Conservation (phyloP, 1,140 invertebrate genomes). For the Diorhabda sublineata region DNA sequence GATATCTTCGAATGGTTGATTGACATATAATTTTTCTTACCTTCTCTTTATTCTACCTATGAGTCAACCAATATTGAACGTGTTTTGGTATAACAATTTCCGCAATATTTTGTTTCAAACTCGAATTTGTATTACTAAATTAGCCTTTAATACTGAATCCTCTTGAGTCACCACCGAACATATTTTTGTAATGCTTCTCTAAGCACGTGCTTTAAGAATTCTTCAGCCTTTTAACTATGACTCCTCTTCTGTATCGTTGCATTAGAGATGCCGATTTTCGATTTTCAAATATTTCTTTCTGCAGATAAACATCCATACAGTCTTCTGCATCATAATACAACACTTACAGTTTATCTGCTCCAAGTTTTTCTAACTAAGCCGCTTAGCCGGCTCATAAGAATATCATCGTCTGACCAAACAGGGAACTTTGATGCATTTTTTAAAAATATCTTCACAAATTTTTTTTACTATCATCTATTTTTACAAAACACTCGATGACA, state of each 20-base stretch:
- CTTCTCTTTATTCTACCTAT: too few species aligned
- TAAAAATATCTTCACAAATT: slow-evolving; percentile 78
- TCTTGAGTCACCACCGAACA: slow-evolving; percentile 47
- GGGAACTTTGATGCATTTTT: slow-evolving; percentile 74
- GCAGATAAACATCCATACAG: slow-evolving; percentile 77
- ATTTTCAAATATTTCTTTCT: slow-evolving; percentile 66
- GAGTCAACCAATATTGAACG: too few species aligned
- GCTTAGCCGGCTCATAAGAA: slow-evolving; percentile 98
- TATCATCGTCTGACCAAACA: slow-evolving; percentile 96
- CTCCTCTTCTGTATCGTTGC: slow-evolving; percentile 74
- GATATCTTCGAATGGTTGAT: too few species aligned
- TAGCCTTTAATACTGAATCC: slow-evolving; percentile 60
- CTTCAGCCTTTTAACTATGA: slow-evolving; percentile 54
- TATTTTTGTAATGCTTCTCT: too few species aligned
- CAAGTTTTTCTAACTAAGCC: slow-evolving; percentile 90
- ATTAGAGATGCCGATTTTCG: slow-evolving; percentile 60
- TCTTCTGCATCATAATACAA: slow-evolving; percentile 89
- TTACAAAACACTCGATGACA: slow-evolving; percentile 85
- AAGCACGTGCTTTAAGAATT: too few species aligned
- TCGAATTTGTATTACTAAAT: too few species aligned
- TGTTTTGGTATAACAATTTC: too few species aligned
- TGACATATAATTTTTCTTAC: too few species aligned
- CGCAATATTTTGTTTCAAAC: too few species aligned
- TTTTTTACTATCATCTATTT: slow-evolving; percentile 69
- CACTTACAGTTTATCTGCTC: slow-evolving; percentile 81